Evolutionary conservation across 2,797 vertebrate species (phyloP).

Genomic region (Amniataba percoides): DNA sequence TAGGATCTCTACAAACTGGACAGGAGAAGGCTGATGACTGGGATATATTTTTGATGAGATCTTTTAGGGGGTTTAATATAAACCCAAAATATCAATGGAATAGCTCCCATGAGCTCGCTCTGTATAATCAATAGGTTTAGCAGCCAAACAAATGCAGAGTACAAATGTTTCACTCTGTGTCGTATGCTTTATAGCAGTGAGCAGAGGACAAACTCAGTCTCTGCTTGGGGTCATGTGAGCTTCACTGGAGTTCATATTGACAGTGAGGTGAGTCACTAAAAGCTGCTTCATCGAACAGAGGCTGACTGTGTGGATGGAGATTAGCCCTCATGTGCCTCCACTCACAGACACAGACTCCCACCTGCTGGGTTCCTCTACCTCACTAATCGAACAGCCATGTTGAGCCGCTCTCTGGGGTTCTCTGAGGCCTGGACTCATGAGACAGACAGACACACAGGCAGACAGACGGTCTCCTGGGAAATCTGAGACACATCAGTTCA

Average conservation of each 20-base stretch:
- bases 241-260: neutral
- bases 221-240: constrained; percentile 8
- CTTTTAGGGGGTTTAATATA: no score
- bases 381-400: constrained; percentile 43
- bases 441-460: constrained; percentile 12
- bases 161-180: neutral
- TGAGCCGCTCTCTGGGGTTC: constrained; percentile 33
- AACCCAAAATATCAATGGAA: neutral
- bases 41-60: neutral
- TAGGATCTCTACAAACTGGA: neutral
- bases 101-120: neutral
- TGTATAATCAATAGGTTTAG: neutral
- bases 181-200: neutral
- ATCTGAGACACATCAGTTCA: constrained; percentile 3
- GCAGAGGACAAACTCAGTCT: neutral
- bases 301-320: constrained; percentile 30
- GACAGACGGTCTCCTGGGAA: constrained; percentile 28
- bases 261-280: constrained; percentile 19
- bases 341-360: constrained; percentile 37
- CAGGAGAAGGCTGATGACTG: neutral
- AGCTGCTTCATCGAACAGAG: constrained; percentile 19
- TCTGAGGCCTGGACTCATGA: constrained; percentile 25
- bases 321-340: constrained; percentile 7
- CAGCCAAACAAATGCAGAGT: neutral
- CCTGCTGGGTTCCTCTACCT: constrained; percentile 43